A percentile compares a stretch with the other conserved stretches of the same genome.
Conservation (phyloP, 2,113 vertebrate genomes). For the Stegostoma tigrinum region DNA sequence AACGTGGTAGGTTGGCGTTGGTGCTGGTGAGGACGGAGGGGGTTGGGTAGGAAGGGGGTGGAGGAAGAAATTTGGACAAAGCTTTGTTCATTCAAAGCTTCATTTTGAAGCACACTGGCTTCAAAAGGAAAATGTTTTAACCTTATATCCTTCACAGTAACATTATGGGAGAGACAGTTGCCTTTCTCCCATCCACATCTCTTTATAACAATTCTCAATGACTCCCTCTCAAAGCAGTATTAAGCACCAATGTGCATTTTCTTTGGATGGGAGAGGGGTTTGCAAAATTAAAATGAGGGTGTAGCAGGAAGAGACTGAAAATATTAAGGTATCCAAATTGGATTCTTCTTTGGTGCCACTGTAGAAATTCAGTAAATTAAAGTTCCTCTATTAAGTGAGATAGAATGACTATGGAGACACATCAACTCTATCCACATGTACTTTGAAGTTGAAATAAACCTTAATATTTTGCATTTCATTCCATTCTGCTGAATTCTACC, state of each 20-base stretch:
- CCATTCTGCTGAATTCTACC: neutral
- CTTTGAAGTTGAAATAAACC: neutral
- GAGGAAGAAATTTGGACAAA: constrained; percentile 40
- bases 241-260: neutral
- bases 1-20: constrained; percentile 24
- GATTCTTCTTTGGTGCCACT: neutral
- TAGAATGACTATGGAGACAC: neutral
- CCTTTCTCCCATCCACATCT: constrained; percentile 28
- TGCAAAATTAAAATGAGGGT: neutral
- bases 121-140: constrained; percentile 26
- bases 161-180: constrained; percentile 3
- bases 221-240: constrained; percentile 24
- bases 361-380: neutral
- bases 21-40: neutral
- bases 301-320: neutral
- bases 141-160: constrained; percentile 16
- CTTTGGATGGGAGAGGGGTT: constrained; percentile 14
- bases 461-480: neutral
- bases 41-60: constrained; percentile 27
- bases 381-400: neutral
- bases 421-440: neutral
- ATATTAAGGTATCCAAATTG: neutral
- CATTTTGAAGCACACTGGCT: constrained; percentile 32
- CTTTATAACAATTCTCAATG: constrained; percentile 39
- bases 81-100: constrained; percentile 39